phyloP scores from a whole-genome alignment of 2,113 vertebrate species.

The Etia nguti region DNA sequence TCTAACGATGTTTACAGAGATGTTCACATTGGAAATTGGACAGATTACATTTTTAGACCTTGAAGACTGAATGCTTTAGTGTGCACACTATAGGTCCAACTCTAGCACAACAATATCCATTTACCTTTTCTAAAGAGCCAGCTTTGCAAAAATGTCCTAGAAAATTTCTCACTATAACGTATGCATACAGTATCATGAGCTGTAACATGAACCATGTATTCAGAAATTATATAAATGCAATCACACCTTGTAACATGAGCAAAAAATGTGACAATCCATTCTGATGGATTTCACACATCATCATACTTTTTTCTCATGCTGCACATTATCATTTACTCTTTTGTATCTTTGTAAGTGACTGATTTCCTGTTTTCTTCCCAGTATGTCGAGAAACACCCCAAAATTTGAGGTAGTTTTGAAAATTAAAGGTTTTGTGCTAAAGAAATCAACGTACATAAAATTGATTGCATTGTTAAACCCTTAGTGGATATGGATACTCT shows the following conservation, averaged over 20 bases:
- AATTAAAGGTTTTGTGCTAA: neutral
- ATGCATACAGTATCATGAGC: neutral
- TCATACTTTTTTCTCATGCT: neutral
- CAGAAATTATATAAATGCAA: neutral
- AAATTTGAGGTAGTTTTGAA: neutral
- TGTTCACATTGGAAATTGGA: constrained; percentile 60
- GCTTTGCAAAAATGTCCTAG: constrained; percentile 23
- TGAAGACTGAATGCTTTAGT: neutral
- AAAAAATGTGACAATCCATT: neutral
- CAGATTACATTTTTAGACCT: constrained; percentile 43
- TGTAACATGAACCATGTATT: constrained; percentile 27
- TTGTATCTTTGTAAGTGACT: neutral
- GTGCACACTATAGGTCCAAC: constrained; percentile 11
- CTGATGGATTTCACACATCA: constrained; percentile 15
- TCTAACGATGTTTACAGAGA: constrained; percentile 59
- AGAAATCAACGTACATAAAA: neutral
- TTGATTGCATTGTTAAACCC: neutral
- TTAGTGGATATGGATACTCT: neutral
- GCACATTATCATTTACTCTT: neutral
- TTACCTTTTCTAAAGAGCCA: constrained; percentile 25
- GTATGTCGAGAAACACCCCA: neutral
- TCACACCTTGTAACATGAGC: constrained; percentile 8
- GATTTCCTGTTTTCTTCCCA: neutral
- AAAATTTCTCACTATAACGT: constrained; percentile 39
- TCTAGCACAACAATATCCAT: constrained; percentile 30